Percentiles rank a stretch among this genome's conserved stretches.
phyloP scores from a whole-genome alignment of 2,888 invertebrate genomes.

The Pristionchus arcanus region DNA sequence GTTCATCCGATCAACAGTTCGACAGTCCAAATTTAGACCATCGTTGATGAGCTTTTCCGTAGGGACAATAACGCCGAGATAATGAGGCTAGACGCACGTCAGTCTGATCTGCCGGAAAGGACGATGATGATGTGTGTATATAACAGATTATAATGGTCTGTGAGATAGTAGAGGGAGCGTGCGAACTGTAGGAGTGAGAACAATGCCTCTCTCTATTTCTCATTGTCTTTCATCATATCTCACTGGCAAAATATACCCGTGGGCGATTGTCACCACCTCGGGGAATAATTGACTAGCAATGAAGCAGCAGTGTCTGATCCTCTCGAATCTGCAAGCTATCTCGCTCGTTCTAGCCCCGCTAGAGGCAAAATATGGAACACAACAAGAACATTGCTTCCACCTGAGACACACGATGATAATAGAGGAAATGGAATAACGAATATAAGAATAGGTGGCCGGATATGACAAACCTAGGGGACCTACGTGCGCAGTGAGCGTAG shows the following conservation, averaged over 20 bases:
- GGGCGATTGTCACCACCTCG: neutral
- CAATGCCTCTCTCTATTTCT: neutral
- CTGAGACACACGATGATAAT: neutral
- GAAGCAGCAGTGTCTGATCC: neutral
- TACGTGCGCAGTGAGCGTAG: neutral
- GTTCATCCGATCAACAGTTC: too few relatives aligned
- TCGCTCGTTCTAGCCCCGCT: neutral
- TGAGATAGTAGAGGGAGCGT: neutral
- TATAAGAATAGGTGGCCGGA: neutral
- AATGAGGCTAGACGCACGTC: conserved; percentile 19
- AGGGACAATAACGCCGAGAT: neutral
- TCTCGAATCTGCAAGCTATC: neutral
- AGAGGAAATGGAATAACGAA: neutral
- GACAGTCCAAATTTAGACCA: neutral
- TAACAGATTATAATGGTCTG: neutral
- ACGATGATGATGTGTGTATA: neutral
- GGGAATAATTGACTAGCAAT: neutral
- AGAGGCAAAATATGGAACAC: neutral
- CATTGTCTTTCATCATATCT: neutral
- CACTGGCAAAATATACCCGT: neutral
- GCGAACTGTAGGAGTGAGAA: neutral
- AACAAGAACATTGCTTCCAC: neutral
- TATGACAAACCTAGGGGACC: too few relatives aligned
- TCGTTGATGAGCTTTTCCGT: neutral
- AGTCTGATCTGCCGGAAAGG: neutral